Evolutionary conservation across 2,888 invertebrate species (phyloP), one percentile per base, ranked within the genome.

Genomic region (Perithous albicinctus): DNA sequence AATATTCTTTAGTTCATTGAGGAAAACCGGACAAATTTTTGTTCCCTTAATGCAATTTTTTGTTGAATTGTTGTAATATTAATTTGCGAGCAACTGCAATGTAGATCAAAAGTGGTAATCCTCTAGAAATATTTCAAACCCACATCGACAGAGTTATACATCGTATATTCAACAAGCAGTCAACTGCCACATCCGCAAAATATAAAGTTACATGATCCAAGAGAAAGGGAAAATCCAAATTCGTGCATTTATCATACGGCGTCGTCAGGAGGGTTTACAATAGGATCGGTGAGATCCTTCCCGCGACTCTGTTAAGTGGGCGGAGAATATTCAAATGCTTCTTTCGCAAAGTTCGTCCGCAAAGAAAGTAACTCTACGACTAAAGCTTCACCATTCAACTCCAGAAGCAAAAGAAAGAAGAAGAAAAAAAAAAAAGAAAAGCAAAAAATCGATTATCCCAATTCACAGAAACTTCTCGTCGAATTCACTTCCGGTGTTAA

Each of bases 291-390:
- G 12, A 35, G 26, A 23, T 35, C 61, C 10, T 77, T 77, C 63
- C 63, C 26, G 77, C 77, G 77, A 81, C 77, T 46, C 54, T 77
- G 12, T 29, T 51, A 66, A 67, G 51, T 69, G 46, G 43, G 63
- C 48, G 56, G 69, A 32, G 61, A 51, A 80, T 80, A 80, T 77
- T 77, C 59, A 72, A 61, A 73, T 70, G 29, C 32, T 48, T 41
- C 29, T 29, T 51, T 61, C 38, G 41, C 38, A 10, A 56, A 61
- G 29, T 35, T 56, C 32, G 32, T 15, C 20, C 18, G 48, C 10
- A 43, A 32, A 56, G 18, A n/a, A 70, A 20, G n/a, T 32, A 15
- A 32, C 35, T 18, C 32, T 4, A n/a, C 29, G 32, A n/a, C 18
- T 32, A 59, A 18, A 7, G 1, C 1, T 20, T 20, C 48, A 20